Evolutionary conservation across 2,113 vertebrate genomes (phyloP).

Genomic region (Cichladusa arquata): DNA sequence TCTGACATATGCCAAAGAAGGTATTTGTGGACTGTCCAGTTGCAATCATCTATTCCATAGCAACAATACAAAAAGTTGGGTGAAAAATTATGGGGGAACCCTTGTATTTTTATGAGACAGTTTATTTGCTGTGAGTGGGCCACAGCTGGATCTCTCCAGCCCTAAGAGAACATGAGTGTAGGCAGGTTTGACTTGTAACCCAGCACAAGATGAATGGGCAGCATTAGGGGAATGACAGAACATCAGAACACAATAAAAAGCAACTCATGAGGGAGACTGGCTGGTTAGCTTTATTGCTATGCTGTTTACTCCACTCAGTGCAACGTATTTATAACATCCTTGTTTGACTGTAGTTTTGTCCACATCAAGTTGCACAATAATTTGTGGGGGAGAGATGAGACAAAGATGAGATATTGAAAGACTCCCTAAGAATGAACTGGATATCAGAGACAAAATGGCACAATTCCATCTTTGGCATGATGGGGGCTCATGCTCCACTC

Average conservation of each 20-base stretch:
- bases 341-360: neutral
- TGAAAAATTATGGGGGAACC: neutral
- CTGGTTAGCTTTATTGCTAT: neutral
- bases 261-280: neutral
- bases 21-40: neutral
- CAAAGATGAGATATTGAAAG: neutral
- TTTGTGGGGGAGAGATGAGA: neutral
- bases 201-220: conserved; percentile 8
- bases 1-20: neutral
- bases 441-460: neutral
- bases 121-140: neutral
- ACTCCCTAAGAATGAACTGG: neutral
- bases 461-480: neutral
- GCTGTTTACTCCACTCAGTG: neutral
- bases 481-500: neutral
- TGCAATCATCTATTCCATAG: neutral
- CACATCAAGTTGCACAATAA: neutral
- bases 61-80: neutral
- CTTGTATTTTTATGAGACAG: neutral
- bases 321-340: neutral
- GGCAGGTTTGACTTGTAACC: conserved; percentile 13
- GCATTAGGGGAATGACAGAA: conserved; percentile 1
- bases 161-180: neutral
- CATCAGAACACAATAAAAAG: conserved; percentile 41
- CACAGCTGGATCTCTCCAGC: neutral